These are phyloP conservation scores for Hucho hucho DNA, from an alignment of 2,113 vertebrate species.

Conservation along the genomic window DNA sequence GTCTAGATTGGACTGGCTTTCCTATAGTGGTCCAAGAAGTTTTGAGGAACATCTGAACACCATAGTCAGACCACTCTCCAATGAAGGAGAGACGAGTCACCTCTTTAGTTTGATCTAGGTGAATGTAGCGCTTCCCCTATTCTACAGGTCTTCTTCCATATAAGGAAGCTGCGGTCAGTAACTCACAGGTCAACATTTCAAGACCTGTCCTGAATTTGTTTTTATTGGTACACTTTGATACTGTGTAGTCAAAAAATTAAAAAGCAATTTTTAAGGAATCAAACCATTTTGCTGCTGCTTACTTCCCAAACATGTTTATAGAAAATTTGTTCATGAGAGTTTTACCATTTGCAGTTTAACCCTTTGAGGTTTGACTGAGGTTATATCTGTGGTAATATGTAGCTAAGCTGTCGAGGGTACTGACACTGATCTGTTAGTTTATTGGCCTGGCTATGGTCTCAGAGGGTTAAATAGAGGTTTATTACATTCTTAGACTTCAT, in stretches of 20 bases:
- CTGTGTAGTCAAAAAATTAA: slow-evolving; percentile 66
- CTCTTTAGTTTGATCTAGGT: slow-evolving; percentile 49
- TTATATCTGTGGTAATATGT: not conserved
- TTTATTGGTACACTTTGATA: slow-evolving; percentile 70
- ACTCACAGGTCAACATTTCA: slow-evolving; percentile 83
- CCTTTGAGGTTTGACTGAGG: slow-evolving; percentile 55
- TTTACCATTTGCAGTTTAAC: slow-evolving; percentile 81
- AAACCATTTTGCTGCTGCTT: slow-evolving; percentile 93
- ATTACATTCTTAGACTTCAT: slow-evolving; percentile 73
- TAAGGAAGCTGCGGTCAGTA: slow-evolving; percentile 84
- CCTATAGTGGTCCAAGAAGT: slow-evolving; percentile 44
- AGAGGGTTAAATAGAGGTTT: slow-evolving; percentile 76
- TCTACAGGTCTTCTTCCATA: slow-evolving; percentile 55
- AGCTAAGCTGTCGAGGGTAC: not conserved
- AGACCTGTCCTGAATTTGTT: slow-evolving; percentile 57
- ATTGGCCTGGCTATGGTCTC: slow-evolving; percentile 48
- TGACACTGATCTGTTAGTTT: not conserved
- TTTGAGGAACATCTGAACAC: slow-evolving; percentile 50
- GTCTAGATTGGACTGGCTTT: slow-evolving; percentile 38
- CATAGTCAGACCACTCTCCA: slow-evolving; percentile 49
- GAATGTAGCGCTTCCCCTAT: slow-evolving; percentile 66
- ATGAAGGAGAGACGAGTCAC: slow-evolving; percentile 48
- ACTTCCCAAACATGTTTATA: slow-evolving; percentile 75
- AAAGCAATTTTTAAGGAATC: slow-evolving; percentile 49
- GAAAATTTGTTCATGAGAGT: slow-evolving; percentile 80